These are phyloP conservation scores for Busseola fusca DNA, from an alignment of 2,888 invertebrate species.

Conservation along the genomic window DNA sequence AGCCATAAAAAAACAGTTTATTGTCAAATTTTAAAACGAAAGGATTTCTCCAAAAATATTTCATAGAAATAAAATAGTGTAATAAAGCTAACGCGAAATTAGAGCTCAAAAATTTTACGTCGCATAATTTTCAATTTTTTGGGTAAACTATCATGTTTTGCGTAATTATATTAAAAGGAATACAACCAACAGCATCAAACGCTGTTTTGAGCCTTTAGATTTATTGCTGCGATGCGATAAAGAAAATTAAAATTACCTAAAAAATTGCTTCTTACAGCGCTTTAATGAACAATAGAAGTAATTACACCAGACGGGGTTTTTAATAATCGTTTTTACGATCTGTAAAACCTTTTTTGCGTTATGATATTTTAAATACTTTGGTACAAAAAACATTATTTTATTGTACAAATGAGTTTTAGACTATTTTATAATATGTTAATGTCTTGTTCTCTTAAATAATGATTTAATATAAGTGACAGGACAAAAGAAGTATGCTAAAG, in stretches of 20 bases:
- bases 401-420: neutral
- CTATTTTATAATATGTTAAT: neutral
- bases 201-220: neutral
- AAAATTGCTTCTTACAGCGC: neutral
- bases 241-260: neutral
- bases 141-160: too few relatives aligned
- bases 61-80: too few relatives aligned
- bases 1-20: too few relatives aligned
- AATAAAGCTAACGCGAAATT: too few relatives aligned
- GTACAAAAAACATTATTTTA: neutral
- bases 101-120: too few relatives aligned
- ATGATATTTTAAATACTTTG: neutral
- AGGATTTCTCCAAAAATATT: too few relatives aligned
- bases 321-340: conserved; percentile 23
- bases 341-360: conserved; percentile 2
- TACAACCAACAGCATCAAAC: neutral
- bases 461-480: neutral
- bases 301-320: conserved; percentile 28
- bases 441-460: conserved; percentile 1
- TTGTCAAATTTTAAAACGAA: too few relatives aligned
- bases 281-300: conserved; percentile 22
- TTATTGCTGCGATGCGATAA: neutral
- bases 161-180: too few relatives aligned
- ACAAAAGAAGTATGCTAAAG: too few relatives aligned
- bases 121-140: too few relatives aligned